Conservation (phyloP, 30 jellyfish, hydroid and myxozoan genomes). For the Morbakka virulenta region DNA sequence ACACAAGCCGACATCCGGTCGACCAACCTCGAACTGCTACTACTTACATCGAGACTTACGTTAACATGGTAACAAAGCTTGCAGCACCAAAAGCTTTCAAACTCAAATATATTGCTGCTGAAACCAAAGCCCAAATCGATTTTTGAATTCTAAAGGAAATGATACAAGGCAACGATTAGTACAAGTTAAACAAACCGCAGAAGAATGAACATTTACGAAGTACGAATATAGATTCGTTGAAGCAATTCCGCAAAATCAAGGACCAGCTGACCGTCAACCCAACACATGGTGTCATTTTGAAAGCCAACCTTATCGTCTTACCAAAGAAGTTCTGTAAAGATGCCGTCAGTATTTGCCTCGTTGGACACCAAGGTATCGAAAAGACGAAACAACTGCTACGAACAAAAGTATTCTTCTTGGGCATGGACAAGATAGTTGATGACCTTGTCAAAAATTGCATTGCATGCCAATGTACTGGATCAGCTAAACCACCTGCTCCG, state of each 20-base stretch:
- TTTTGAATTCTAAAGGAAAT: slow-evolving; percentile 3
- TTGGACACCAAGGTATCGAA: slow-evolving; percentile 28
- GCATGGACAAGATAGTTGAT: no score
- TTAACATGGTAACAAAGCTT: no score
- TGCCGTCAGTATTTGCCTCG: slow-evolving; percentile 11
- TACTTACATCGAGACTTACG: no score
- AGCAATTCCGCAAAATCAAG: background rate
- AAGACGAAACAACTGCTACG: no score
- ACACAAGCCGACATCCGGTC: no score
- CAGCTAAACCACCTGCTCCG: slow-evolving; percentile 8
- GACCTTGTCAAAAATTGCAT: no score
- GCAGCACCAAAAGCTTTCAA: no score
- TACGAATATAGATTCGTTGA: background rate
- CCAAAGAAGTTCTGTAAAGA: slow-evolving; percentile 2
- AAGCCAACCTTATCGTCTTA: background rate
- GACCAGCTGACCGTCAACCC: slow-evolving; percentile 14
- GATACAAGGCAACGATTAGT: slow-evolving; percentile 2
- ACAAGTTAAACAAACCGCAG: background rate
- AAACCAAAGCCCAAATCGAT: slow-evolving; percentile 1
- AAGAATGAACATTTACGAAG: slow-evolving; percentile 2
- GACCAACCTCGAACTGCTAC: no score
- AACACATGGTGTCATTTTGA: no score
- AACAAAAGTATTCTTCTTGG: slow-evolving; percentile 7
- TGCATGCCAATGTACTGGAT: no score
- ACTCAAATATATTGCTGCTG: slow-evolving; percentile 17